Evolutionary conservation across 2,888 invertebrate genomes (phyloP).

Genomic region (Apotomis turbidana): DNA sequence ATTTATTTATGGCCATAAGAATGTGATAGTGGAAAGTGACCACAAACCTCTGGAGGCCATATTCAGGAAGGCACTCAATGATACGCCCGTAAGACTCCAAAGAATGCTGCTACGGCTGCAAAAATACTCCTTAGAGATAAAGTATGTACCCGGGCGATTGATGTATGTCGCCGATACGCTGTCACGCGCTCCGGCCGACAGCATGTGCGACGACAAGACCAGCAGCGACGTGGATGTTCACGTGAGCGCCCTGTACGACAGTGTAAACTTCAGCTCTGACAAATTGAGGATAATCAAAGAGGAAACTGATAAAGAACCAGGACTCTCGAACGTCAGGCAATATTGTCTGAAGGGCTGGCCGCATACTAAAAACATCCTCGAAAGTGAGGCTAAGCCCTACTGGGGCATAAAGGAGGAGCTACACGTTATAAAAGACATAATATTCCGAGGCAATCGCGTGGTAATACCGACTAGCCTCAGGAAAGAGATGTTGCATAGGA

Average conservation of each 20-base stretch:
- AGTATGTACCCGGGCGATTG: constrained; percentile 48
- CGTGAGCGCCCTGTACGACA: too few species aligned
- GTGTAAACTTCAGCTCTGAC: too few species aligned
- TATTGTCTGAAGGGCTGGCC: constrained; percentile 28
- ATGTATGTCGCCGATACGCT: constrained; percentile 49
- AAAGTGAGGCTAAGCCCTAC: background rate
- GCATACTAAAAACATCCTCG: background rate
- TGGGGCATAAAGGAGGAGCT: background rate
- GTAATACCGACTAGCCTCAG: background rate
- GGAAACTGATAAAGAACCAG: too few species aligned
- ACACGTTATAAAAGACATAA: background rate
- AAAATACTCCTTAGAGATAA: constrained; percentile 47
- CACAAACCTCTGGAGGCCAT: constrained; percentile 52
- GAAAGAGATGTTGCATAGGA: background rate
- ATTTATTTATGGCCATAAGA: constrained; percentile 31
- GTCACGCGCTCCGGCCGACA: too few species aligned
- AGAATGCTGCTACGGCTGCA: constrained; percentile 48
- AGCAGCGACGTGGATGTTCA: too few species aligned
- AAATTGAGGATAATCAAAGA: too few species aligned
- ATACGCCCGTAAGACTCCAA: constrained; percentile 46
- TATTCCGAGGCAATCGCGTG: background rate
- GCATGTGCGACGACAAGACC: too few species aligned
- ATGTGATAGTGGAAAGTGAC: constrained; percentile 48
- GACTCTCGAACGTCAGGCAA: too few species aligned
- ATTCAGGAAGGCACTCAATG: constrained; percentile 47